Base-by-base conservation (phyloP, 2,888 invertebrate species). In the Drosophila lacicola region DNA sequence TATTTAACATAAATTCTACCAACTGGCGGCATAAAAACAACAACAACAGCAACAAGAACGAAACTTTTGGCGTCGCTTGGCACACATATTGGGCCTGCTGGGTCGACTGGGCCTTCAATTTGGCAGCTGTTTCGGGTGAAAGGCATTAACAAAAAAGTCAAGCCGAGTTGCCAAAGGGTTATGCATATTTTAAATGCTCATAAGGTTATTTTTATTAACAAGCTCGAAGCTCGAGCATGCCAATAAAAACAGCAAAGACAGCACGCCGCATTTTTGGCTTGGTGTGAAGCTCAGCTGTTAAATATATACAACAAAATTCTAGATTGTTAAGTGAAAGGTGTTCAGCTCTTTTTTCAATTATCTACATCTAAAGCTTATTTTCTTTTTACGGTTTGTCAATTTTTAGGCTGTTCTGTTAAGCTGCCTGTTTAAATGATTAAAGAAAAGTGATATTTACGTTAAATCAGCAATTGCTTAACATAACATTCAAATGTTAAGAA, bases 1-100 rank as follows among this genome's bases (percentile, higher is more conserved):
- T 64, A 64, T 70, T 83, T 66, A 58, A 70, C 82, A 82, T 78
- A 76, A 82, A 87, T 81, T 87, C 78, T 74, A 77, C 82, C 55
- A 68, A 62, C 69, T 77, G 55, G 34, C 49, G 41, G 63, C 73
- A 66, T 64, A 69, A 81, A 70, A 81, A 70, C 51, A 70, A 63
- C 55, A 54, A 51, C 39, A 74, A 19, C 51, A 42, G 42, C 41
- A 70, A 58, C 42, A 51, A 73, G 42, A 72, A 72, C 53, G 55
- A 61, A 58, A 49, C 61, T 57, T 45, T 39, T 41, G 37, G 21
- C 46, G 29, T 42, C 45, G 61, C 82, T 67, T 86, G 83, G 70
- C 82, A 79, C 62, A 79, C 63, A 81, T 75, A 70, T 47, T 54
- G 46, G 57, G 44, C 37, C 25, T 49, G 50, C 21, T 69, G 51